Conservation (phyloP, 2,113 vertebrate species). For the Hypanus sabinus region DNA sequence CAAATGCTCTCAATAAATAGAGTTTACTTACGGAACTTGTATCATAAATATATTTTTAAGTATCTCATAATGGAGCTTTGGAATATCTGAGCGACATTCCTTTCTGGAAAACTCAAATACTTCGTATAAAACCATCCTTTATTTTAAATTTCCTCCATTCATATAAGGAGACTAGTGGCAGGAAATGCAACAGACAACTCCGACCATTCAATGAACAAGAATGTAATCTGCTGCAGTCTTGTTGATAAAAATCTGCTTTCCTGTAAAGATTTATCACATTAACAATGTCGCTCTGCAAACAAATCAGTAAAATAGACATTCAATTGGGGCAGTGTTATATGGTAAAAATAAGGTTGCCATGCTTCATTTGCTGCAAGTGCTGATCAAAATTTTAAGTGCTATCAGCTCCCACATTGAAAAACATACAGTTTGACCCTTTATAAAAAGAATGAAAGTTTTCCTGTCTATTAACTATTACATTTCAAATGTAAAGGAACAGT, state of each 20-base stretch:
- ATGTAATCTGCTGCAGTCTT: neutral
- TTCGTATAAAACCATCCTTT: neutral
- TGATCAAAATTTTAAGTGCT: neutral
- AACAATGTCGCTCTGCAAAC: constrained; percentile 4
- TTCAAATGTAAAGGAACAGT: too few relatives aligned
- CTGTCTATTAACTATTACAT: neutral
- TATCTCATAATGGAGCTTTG: neutral
- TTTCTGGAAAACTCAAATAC: neutral
- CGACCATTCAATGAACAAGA: neutral
- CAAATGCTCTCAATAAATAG: neutral
- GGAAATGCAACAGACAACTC: constrained; percentile 21
- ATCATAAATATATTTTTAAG: neutral
- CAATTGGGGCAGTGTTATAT: neutral
- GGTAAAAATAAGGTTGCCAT: neutral
- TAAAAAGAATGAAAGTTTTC: neutral
- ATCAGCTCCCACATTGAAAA: neutral
- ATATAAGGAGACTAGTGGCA: neutral
- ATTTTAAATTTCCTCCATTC: neutral
- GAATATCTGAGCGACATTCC: neutral
- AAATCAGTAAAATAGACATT: neutral
- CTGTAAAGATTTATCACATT: neutral
- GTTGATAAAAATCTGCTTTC: too few relatives aligned
- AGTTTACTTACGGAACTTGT: neutral
- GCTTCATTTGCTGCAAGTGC: neutral
- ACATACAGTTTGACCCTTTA: neutral